Conservation (phyloP, 2,888 invertebrate species). For the Halictus ligatus region DNA sequence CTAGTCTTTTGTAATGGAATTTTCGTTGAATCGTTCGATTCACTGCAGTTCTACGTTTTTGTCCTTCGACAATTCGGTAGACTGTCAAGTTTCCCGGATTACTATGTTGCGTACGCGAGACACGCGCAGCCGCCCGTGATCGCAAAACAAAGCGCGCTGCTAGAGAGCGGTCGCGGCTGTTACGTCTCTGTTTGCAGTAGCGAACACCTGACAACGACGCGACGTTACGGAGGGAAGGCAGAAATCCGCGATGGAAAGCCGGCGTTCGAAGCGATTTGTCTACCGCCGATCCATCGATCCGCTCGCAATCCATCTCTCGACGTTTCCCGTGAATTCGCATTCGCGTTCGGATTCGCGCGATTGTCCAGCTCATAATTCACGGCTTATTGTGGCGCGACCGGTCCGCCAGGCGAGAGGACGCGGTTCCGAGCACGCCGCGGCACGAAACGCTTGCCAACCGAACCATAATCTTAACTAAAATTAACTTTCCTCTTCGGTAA, state of each 20-base stretch:
- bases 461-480: constrained; percentile 41
- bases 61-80: too few species aligned
- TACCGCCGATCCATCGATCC: not conserved
- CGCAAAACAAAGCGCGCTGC: too few species aligned
- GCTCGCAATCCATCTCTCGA: not conserved
- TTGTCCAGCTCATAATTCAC: constrained; percentile 35
- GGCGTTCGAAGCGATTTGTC: not conserved
- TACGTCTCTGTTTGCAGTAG: too few species aligned
- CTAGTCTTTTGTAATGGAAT: not conserved
- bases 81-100: too few species aligned
- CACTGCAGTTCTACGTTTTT: too few species aligned
- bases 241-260: not conserved
- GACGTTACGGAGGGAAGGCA: not conserved
- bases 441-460: constrained; percentile 27
- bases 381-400: constrained; percentile 34
- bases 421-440: too few species aligned
- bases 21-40: too few species aligned
- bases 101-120: too few species aligned
- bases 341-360: not conserved
- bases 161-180: too few species aligned
- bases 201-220: not conserved
- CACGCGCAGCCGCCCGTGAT: too few species aligned
- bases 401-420: too few species aligned
- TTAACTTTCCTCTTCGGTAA: constrained; percentile 22
- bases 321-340: not conserved